phyloP scores from a whole-genome alignment of 2,113 vertebrate species.

The Phalacrocorax aristotelis region DNA sequence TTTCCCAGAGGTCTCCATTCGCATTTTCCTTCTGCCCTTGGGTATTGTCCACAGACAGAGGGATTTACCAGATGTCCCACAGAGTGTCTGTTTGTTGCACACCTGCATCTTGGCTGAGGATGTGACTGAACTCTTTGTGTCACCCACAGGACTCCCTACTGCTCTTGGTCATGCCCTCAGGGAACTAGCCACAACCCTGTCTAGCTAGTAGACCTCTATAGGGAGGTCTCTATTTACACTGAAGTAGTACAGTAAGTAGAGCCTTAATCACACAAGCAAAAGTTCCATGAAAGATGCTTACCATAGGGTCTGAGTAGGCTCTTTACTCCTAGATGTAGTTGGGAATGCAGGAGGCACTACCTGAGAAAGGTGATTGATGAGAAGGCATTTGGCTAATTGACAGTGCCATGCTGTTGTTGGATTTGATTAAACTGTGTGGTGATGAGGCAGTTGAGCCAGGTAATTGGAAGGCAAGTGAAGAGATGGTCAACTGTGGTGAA shows the following conservation, averaged over 20 bases:
- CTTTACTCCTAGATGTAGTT: background rate
- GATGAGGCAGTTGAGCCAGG: background rate
- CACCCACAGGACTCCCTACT: background rate
- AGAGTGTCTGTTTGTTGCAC: background rate
- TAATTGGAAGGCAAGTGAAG: background rate
- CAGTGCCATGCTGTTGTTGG: background rate
- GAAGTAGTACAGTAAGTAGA: background rate
- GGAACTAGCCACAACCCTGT: background rate
- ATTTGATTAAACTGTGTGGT: background rate
- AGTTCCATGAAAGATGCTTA: background rate
- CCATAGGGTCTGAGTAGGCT: no score
- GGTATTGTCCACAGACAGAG: background rate
- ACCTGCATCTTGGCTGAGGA: background rate
- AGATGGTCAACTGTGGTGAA: background rate
- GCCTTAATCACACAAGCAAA: background rate
- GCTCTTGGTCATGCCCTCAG: background rate
- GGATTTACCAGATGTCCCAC: background rate
- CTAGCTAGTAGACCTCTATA: background rate
- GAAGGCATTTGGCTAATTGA: background rate
- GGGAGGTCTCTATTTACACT: background rate
- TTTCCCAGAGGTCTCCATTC: background rate
- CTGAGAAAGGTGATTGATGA: background rate
- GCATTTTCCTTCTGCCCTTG: background rate
- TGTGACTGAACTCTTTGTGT: background rate
- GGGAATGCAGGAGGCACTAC: background rate